Evolutionary conservation across 2,113 vertebrate species (phyloP), one percentile per base, ranked within the genome.

Genomic region (Serranochromis macrocephalus): DNA sequence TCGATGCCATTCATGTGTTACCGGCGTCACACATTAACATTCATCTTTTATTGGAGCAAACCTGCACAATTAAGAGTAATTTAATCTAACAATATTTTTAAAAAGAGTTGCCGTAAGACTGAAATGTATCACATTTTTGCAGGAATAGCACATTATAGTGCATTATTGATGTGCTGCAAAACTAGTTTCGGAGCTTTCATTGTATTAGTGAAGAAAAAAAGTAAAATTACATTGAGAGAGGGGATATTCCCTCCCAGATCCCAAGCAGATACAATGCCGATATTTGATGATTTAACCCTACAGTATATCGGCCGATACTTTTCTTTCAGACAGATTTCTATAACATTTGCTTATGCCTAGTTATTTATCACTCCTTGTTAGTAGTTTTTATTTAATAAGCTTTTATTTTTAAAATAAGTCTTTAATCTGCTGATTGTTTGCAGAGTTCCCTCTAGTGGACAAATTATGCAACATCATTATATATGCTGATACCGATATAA

Each of bases 1-100:
- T 93, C 92, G 94, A 95, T 49, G 92, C 84, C 91, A 83, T 91
- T 91, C 83, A 88, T 95, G 95, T 96, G 83, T 94, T 96, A 85
- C 81, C 84, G 89, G 87, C 96, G 91, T 96, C 96, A 71, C 12
- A 21, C 19, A 57, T 88, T 90, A 91, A 63, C 51, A 82, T 90
- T 83, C 36, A 88, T 12, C 85, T 73, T 26, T 78, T 29, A 78
- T 11, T 78, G 26, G 47, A 51, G 14, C 26, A 6, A 51, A 78
- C 11, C 16, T 31, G 45, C 45, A 49, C 16, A 49, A 49, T 78
- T 49, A 78, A 31, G 16, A 66, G 19, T 66, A 38, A 66, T 66
- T 66, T 66, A 38, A 66, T 66, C 10, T 78, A 78, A 49, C 6
- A 1, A 31, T 12, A 31, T 10, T 71, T 2, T 4, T 1, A 1